These are phyloP conservation scores for Unio pictorum DNA, from an alignment of 2,888 invertebrate genomes.

Conservation along the genomic window DNA sequence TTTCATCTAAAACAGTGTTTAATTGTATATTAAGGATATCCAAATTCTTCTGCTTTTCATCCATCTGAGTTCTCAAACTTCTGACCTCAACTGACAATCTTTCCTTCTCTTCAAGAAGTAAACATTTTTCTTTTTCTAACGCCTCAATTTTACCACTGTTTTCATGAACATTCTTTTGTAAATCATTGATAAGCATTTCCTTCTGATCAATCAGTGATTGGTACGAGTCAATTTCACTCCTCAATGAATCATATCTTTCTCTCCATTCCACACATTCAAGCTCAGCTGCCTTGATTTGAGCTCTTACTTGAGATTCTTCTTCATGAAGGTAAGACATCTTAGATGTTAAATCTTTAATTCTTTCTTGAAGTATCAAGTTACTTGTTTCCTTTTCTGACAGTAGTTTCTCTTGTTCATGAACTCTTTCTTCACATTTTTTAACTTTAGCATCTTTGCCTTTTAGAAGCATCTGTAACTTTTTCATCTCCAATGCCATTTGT, in stretches of 20 bases:
- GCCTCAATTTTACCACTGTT: too few species aligned
- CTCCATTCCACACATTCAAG: conserved; percentile 5
- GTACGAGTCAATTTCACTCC: too few species aligned
- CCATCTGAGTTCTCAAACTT: too few species aligned
- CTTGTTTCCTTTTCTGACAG: conserved; percentile 2
- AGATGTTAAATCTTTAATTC: conserved; percentile 20
- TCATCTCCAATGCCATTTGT: conserved; percentile 11
- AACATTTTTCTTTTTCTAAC: too few species aligned
- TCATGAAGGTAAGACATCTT: conserved; percentile 25
- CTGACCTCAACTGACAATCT: too few species aligned
- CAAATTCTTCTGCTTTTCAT: too few species aligned
- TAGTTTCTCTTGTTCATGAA: conserved; percentile 17
- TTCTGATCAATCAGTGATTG: too few species aligned
- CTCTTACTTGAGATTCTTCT: conserved; percentile 11
- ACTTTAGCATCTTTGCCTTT: conserved; percentile 54
- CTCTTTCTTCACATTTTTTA: conserved; percentile 11
- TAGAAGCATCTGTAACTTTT: conserved; percentile 28
- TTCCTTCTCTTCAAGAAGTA: too few species aligned
- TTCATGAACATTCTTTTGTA: too few species aligned
- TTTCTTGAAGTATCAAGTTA: conserved; percentile 13
- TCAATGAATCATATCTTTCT: conserved; percentile 5
- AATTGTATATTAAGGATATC: neutral
- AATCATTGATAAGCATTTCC: too few species aligned
- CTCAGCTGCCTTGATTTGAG: too few species aligned
- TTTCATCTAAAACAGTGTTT: conserved; percentile 18